Conservation (phyloP, 1,140 invertebrate genomes). For the Holcopasites calliopsidis region DNA sequence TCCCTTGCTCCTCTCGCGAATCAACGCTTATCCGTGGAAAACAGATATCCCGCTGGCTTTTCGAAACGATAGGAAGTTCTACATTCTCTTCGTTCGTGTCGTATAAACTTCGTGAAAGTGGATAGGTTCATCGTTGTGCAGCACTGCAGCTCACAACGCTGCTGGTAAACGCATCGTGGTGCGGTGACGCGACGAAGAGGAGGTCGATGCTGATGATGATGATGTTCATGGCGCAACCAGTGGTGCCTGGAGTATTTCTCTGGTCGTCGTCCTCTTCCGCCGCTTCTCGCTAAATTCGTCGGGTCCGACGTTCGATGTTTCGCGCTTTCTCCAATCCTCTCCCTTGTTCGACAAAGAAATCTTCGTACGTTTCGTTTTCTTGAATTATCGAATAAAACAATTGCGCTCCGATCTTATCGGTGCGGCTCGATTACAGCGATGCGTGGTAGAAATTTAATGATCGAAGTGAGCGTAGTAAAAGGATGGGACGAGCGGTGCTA, state of each 20-base stretch:
- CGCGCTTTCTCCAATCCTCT: neutral
- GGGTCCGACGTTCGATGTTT: neutral
- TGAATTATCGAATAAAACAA: no score
- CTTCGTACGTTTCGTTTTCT: no score
- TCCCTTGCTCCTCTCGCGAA: neutral
- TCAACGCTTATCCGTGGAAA: neutral
- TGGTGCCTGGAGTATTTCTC: constrained; percentile 46
- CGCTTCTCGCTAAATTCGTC: constrained; percentile 15
- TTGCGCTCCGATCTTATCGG: no score
- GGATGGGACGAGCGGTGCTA: no score
- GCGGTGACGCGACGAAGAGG: constrained; percentile 37
- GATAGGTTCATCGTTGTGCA: neutral
- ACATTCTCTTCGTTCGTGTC: no score
- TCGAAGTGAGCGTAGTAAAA: no score
- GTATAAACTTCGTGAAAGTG: constrained; percentile 27
- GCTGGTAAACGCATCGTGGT: constrained; percentile 21
- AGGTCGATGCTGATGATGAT: constrained; percentile 57
- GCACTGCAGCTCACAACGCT: neutral
- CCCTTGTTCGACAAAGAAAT: neutral
- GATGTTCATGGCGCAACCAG: constrained; percentile 54
- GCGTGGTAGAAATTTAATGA: no score
- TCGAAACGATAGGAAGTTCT: no score
- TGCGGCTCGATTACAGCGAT: no score
- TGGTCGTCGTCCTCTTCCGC: constrained; percentile 32
- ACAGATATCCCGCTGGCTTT: no score